Base-by-base conservation (phyloP, 2,797 vertebrate species). In the Rhynchonycteris naso region DNA sequence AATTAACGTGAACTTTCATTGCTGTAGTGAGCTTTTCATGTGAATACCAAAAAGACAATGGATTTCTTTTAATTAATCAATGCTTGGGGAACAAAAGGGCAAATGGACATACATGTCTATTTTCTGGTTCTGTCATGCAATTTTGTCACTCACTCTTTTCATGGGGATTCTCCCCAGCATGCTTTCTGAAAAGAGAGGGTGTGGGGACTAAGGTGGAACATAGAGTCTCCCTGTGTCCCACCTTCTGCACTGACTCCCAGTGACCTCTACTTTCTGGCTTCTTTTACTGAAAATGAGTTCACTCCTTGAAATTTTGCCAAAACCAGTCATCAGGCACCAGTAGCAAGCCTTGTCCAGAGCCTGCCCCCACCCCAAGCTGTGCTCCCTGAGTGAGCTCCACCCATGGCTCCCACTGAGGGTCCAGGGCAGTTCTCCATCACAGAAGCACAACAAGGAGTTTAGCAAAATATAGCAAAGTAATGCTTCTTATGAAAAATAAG, bases 31-130 rank as follows among this genome's bases (percentile, higher is more conserved):
- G 33, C 28, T 68, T 71, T 80, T 16, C n/a, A 43, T 11, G 26
- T 13, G 38, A 68, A 21, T 14, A 33, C 9, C 47, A 58, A 47
- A 26, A 38, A 15, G 28, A 74, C 38, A 76, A 43, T 28, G 7
- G 13, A 13, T 21, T 19, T 52, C 71, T 74, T 35, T 35, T 43
- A 43, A 26, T 18, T 19, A 76, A 11, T 19, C 82, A 22, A 4
- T 6, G 14, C 24, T 50, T 58, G 7, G 38, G 56, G 54, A 35
- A 47, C 43, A 5, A 59, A 80, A 19, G 61, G 24, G 9, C 56
- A 61, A 30, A 24, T 3, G 28, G 24, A 16, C 2, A 30, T 0
- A 1, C 4, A 22, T 6, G 15, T 22, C 71, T 15, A 0, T 33
- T 83, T 83, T 43, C 4, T 1, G 50, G 81, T 12, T 33, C 33